phyloP scores from a whole-genome alignment of 2,797 vertebrate species.

The Triplophysa yarkandensis region DNA sequence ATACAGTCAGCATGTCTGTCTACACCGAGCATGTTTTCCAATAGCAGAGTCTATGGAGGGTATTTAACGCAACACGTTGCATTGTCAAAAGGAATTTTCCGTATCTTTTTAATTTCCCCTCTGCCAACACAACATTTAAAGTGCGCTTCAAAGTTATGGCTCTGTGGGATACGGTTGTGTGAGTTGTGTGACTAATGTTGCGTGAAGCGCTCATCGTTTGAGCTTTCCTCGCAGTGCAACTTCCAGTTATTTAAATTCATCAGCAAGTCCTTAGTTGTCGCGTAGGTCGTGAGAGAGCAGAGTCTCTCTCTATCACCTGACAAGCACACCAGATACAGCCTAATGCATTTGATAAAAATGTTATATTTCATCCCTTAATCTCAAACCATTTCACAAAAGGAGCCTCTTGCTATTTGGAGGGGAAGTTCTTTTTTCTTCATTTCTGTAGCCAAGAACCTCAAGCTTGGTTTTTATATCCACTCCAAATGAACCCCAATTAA shows the following conservation, averaged over 20 bases:
- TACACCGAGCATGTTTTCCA: background rate
- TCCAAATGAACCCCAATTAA: constrained; percentile 39
- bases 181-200: constrained; percentile 27
- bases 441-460: background rate
- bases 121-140: constrained; percentile 32
- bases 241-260: constrained; percentile 43
- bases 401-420: background rate
- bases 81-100: constrained; percentile 10
- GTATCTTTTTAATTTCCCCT: constrained; percentile 16
- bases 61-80: constrained; percentile 16
- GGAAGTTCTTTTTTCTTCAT: background rate
- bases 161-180: constrained; percentile 24
- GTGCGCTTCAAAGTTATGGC: constrained; percentile 32
- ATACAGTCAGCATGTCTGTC: background rate
- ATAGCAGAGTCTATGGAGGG: background rate
- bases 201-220: constrained; percentile 23
- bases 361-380: constrained; percentile 26
- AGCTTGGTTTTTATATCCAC: constrained; percentile 3
- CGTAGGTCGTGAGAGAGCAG: constrained; percentile 40
- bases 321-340: constrained; percentile 38
- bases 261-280: constrained; percentile 44
- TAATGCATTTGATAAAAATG: constrained; percentile 38
- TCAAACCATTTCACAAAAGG: constrained; percentile 25
- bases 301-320: constrained; percentile 44
- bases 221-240: constrained; percentile 20